Evolutionary conservation across 2,888 invertebrate genomes (phyloP).

Genomic region (Bombylius discolor): DNA sequence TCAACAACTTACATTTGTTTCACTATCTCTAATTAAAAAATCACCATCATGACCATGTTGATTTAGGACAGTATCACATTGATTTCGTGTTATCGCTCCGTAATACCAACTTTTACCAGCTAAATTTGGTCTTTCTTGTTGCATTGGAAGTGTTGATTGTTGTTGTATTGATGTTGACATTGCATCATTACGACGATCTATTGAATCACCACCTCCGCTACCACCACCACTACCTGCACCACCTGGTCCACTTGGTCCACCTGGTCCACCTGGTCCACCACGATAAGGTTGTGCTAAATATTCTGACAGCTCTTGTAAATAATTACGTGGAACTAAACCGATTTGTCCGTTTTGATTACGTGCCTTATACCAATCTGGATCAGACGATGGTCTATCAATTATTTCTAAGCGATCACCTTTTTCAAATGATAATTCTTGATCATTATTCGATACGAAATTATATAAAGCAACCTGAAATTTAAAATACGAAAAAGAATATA

Average conservation of each 20-base stretch:
- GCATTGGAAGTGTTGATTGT: slow-evolving; percentile 25
- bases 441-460: slow-evolving; percentile 84
- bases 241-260: slow-evolving; percentile 24
- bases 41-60: slow-evolving; percentile 95
- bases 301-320: slow-evolving; percentile 82
- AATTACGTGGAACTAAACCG: slow-evolving; percentile 91
- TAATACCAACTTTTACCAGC: slow-evolving; percentile 92
- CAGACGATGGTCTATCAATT: slow-evolving; percentile 87
- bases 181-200: slow-evolving; percentile 39
- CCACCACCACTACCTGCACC: slow-evolving; percentile 35
- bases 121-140: slow-evolving; percentile 52
- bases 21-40: slow-evolving; percentile 96
- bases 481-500: background rate
- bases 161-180: slow-evolving; percentile 18
- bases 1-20: slow-evolving; percentile 79
- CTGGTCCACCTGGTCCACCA: slow-evolving; percentile 37
- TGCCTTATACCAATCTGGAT: slow-evolving; percentile 97
- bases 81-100: slow-evolving; percentile 87
- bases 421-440: slow-evolving; percentile 92
- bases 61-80: slow-evolving; percentile 91
- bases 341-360: slow-evolving; percentile 83
- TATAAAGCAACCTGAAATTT: slow-evolving; percentile 65
- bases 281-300: slow-evolving; percentile 76
- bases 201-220: slow-evolving; percentile 39
- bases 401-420: slow-evolving; percentile 95